Conservation (phyloP, 2,888 invertebrate genomes). For the Halocaridina rubra region DNA sequence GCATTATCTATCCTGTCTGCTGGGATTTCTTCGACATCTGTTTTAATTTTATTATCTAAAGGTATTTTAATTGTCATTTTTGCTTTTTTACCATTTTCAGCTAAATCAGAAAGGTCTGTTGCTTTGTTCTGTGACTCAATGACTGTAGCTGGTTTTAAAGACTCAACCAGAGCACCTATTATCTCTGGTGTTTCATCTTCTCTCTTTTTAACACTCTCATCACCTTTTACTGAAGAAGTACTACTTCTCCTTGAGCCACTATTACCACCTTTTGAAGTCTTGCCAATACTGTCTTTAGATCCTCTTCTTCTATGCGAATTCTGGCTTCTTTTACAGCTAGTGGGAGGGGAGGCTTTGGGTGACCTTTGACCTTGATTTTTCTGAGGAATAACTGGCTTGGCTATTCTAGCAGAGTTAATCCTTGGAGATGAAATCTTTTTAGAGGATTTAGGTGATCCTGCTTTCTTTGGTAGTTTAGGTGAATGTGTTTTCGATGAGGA, state of each 20-base stretch:
- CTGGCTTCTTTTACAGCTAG: not conserved
- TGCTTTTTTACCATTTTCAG: not conserved
- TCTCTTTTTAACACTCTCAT: not conserved
- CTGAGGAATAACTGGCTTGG: not conserved
- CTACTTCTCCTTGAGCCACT: not conserved
- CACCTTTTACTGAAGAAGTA: not conserved
- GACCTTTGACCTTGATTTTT: not conserved
- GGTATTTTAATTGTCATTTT: not conserved
- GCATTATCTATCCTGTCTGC: not conserved
- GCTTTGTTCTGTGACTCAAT: not conserved
- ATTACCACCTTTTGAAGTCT: not conserved
- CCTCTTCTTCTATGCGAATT: not conserved
- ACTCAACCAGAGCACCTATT: not conserved
- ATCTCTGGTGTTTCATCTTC: not conserved
- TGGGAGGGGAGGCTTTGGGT: not conserved
- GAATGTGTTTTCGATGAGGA: not conserved
- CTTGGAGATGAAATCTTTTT: not conserved
- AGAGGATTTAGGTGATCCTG: not conserved
- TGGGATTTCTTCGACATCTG: not conserved
- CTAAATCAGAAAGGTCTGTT: no score
- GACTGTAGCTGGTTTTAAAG: not conserved
- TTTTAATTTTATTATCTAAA: not conserved
- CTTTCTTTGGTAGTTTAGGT: not conserved
- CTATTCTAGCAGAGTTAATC: not conserved
- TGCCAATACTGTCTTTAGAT: not conserved